Evolutionary conservation across 2,888 invertebrate species (phyloP).

Genomic region (Catocala nupta): DNA sequence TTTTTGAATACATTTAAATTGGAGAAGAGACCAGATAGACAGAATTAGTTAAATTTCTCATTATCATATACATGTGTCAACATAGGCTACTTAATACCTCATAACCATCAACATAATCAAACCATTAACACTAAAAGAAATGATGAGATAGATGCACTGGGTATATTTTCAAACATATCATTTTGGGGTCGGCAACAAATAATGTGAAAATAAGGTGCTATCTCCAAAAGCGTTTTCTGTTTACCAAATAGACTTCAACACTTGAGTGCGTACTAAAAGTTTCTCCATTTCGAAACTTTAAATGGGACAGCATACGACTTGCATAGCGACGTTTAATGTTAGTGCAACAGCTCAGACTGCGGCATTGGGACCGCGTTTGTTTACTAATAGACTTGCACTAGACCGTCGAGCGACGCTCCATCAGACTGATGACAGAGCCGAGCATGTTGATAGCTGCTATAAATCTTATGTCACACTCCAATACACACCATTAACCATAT

Average conservation of each 20-base stretch:
- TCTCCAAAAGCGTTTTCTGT: no score
- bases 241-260: no score
- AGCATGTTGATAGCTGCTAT: constrained; percentile 1
- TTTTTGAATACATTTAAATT: no score
- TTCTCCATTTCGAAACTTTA: neutral
- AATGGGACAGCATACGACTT: constrained; percentile 3
- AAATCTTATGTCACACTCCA: constrained; percentile 8
- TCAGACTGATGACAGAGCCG: neutral
- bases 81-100: no score
- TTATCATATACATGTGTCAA: no score
- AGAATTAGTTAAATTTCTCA: no score
- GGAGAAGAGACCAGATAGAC: no score
- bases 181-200: neutral
- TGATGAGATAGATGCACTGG: no score
- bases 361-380: neutral
- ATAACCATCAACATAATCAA: no score
- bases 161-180: no score
- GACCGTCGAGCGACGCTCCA: neutral
- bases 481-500: constrained; percentile 3
- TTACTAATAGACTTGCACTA: constrained; percentile 4
- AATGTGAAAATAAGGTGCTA: no score
- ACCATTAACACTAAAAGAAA: no score
- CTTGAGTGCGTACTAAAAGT: neutral
- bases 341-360: neutral
- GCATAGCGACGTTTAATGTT: constrained; percentile 7